A percentile compares a stretch with the other conserved stretches of the same genome.
These are phyloP conservation scores for Oceanodroma leucorhoa DNA, from an alignment of 2,797 vertebrate genomes.

Conservation along the genomic window DNA sequence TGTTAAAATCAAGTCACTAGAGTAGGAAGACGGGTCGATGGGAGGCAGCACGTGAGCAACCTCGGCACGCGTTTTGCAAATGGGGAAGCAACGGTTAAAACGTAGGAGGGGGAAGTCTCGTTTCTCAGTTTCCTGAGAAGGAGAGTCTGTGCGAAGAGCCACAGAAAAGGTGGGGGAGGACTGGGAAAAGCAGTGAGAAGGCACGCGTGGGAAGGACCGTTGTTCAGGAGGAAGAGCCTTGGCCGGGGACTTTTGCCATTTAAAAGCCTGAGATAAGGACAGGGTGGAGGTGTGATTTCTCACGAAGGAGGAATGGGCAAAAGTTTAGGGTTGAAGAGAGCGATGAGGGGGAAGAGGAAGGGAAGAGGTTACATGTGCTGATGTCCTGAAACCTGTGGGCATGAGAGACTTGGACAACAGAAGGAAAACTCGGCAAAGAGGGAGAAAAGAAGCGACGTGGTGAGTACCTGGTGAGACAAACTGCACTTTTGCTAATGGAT, in stretches of 20 bases:
- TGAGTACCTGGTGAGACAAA: not conserved
- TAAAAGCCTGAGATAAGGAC: not conserved
- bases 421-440: not conserved
- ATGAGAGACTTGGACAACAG: not conserved
- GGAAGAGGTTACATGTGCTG: not conserved
- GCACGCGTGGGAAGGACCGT: not conserved
- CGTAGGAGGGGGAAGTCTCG: not conserved
- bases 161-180: not conserved
- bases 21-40: rapidly evolving
- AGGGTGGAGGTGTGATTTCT: not conserved
- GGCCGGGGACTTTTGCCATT: not conserved
- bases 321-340: not conserved
- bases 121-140: not conserved
- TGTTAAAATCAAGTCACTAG: not conserved
- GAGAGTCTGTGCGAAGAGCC: not conserved
- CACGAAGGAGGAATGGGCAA: not conserved
- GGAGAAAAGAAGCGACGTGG: not conserved
- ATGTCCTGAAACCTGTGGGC: not conserved
- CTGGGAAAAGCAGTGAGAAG: not conserved
- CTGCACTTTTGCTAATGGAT: no score
- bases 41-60: not conserved
- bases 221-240: not conserved
- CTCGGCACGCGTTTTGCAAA: not conserved
- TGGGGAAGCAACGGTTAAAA: not conserved
- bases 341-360: not conserved